Conservation (phyloP, 2,113 vertebrate genomes). For the Ibidorhyncha struthersii region DNA sequence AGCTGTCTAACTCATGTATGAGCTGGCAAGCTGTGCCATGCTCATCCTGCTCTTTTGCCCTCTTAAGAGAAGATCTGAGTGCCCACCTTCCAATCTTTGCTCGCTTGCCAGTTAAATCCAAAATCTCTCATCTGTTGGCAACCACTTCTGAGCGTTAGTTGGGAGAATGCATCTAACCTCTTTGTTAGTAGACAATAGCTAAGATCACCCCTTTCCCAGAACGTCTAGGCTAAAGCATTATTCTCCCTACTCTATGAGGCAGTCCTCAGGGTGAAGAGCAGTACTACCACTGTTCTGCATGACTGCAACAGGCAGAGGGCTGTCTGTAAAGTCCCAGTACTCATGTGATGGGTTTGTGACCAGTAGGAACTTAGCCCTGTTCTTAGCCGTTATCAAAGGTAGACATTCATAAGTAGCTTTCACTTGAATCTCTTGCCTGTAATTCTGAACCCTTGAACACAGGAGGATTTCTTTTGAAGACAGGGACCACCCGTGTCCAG, state of each 20-base stretch:
- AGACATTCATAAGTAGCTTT: not conserved
- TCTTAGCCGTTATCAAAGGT: not conserved
- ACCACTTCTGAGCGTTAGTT: not conserved
- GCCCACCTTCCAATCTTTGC: not conserved
- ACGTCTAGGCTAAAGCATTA: not conserved
- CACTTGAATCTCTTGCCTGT: not conserved
- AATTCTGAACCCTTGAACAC: not conserved
- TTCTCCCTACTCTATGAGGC: not conserved
- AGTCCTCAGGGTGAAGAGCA: not conserved
- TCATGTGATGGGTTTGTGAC: not conserved
- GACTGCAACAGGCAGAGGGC: not conserved
- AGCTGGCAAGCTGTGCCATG: not conserved
- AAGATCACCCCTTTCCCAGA: not conserved
- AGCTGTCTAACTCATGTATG: not conserved
- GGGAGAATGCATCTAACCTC: not conserved
- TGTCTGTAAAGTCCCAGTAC: not conserved
- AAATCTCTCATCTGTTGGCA: not conserved
- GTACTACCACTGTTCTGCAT: not conserved
- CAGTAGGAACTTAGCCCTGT: not conserved
- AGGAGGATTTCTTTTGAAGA: not conserved
- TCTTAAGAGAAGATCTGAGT: not conserved
- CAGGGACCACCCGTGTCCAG: not conserved
- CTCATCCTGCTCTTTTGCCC: not conserved
- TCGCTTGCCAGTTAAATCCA: not conserved
- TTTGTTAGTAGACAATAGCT: not conserved